Evolutionary conservation across 2,888 invertebrate genomes (phyloP).

Genomic region (Elegia similella): DNA sequence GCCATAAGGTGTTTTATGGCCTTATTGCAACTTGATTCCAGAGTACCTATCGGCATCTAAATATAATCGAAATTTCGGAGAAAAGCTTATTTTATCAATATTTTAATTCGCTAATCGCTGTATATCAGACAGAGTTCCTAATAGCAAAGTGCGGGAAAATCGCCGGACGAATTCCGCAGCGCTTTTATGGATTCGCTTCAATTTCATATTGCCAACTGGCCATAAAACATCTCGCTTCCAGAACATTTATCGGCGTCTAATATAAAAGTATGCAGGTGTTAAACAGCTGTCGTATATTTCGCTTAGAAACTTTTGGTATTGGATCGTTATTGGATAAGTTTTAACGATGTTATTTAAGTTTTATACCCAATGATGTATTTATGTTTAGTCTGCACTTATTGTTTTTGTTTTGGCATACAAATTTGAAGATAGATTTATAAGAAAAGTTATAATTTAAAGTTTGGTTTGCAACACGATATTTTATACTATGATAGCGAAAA

Average conservation of each 20-base stretch:
- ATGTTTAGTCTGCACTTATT: conserved; percentile 5
- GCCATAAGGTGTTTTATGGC: too few relatives aligned
- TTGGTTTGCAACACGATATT: too few relatives aligned
- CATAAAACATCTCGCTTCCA: conserved; percentile 17
- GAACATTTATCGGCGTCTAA: conserved; percentile 17
- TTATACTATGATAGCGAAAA: too few relatives aligned
- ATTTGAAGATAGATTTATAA: not conserved
- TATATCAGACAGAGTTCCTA: not conserved
- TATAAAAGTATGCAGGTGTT: conserved; percentile 19
- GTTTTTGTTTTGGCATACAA: not conserved
- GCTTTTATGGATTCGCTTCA: conserved; percentile 19
- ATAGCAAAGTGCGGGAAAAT: conserved; percentile 12
- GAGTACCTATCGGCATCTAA: too few relatives aligned
- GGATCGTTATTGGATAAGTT: conserved; percentile 15
- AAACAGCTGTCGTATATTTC: conserved; percentile 18
- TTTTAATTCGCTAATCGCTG: not conserved
- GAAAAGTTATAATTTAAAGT: too few relatives aligned
- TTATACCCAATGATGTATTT: conserved; percentile 14
- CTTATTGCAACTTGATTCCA: too few relatives aligned
- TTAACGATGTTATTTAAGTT: conserved; percentile 12
- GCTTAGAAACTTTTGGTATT: conserved; percentile 14
- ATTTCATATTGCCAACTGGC: conserved; percentile 18
- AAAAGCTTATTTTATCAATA: too few relatives aligned
- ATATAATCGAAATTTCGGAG: too few relatives aligned
- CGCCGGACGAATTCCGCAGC: conserved; percentile 5